phyloP scores from a whole-genome alignment of 2,797 vertebrate species.

The Loris lydekkerianus region DNA sequence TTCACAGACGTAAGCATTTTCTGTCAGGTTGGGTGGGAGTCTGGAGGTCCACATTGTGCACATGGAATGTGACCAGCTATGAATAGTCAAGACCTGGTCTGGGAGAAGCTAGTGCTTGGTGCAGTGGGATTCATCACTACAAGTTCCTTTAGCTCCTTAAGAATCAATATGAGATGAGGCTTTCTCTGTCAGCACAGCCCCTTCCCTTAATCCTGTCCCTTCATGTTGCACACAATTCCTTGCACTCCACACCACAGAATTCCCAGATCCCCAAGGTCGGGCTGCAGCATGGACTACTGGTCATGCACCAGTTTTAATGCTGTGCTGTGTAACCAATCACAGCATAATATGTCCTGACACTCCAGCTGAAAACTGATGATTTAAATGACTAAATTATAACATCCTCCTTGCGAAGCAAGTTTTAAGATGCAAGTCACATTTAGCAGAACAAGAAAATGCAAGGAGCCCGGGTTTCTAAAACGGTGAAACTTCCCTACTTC shows the following conservation, averaged over 20 bases:
- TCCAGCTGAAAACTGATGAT: neutral
- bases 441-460: neutral
- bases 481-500: neutral
- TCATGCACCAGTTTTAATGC: neutral
- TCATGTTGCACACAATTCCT: neutral
- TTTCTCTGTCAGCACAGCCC: neutral
- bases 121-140: neutral
- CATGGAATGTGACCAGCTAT: neutral
- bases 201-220: neutral
- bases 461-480: neutral
- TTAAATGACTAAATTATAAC: neutral
- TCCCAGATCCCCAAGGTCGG: neutral
- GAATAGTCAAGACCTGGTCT: neutral
- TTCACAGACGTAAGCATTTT: neutral
- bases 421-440: neutral
- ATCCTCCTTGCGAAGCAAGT: neutral
- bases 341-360: neutral
- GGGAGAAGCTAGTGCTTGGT: neutral
- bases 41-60: neutral
- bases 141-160: constrained; percentile 56
- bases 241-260: neutral
- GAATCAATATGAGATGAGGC: neutral
- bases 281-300: neutral
- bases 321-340: neutral
- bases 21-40: neutral